Base-by-base conservation (phyloP, 2,888 invertebrate species). In the Petrophora chlorosata region DNA sequence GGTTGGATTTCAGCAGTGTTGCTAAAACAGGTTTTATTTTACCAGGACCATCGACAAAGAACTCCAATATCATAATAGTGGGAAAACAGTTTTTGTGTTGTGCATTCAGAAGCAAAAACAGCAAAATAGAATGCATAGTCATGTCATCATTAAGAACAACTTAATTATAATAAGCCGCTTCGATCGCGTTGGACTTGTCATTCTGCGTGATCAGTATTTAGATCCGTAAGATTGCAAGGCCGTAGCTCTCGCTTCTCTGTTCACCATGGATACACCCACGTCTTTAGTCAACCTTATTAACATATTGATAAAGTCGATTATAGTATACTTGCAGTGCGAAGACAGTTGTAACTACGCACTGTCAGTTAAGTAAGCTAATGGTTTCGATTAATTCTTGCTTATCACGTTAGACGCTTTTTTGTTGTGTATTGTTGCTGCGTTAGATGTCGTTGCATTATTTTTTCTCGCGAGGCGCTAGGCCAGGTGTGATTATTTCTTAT, bases 351-450 rank as follows among this genome's bases (percentile, higher is more conserved):
- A 29, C 46, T 44, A 49, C 40, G 46, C 42, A 23, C 44, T 36
- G 23, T 19, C 39, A 57, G 38, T 45, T 41, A 50, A 49, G 51
- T 45, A 75, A 76, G 73, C 61, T 70, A 72, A 74, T 75, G 73
- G 64, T 61, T 61, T 62, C 68, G 42, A 69, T 68, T 74, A 63
- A 70, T 70, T 67, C 64, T 63, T 56, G 63, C 63, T 65, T 63
- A 70, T 63, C 74, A 70, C 57, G 70, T 64, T 54, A 65, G 44
- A 36, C 41, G 39, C 43, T 71, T 70, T 59, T 57, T 56, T 47
- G 42, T 43, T 5, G 46, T 47, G 48, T 51, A 36, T 58, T 54
- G 60, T 54, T 40, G 44, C 40, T 48, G 43, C 50, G 53, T 53
- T 53, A 53, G 17, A 28, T 36, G 44, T 22, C 36, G 25, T 51